Base-by-base conservation (phyloP, 2,113 vertebrate genomes). In the Brienomyrus brachyistius region DNA sequence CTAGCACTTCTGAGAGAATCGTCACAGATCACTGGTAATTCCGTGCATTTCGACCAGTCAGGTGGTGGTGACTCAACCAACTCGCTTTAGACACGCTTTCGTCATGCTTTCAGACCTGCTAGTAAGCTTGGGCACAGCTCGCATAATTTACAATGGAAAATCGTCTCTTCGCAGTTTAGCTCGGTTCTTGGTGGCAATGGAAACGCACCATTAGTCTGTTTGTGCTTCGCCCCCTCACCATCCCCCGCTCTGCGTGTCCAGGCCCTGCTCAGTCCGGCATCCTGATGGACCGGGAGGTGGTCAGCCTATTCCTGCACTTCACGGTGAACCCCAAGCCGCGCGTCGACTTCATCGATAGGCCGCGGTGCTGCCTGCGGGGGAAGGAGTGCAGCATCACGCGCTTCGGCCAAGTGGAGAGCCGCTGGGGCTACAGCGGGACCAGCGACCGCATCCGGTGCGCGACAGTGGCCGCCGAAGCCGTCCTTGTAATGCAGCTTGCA, bases 341-440 rank as follows among this genome's bases (percentile, higher is more conserved):
- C 0, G 97, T 98, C 90, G 97, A 97, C 77, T 97, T 97, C 95
- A 97, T 98, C 0, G 97, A 98, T 92, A 91, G 97, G 15, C 97
- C 97, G 0, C 96, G 97, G 80, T 98, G 97, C 95, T 98, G 97
- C 95, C 95, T 98, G 87, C 94, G 97, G 0, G 97, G 97, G 86
- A 97, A 97, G 93, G 97, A 98, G 91, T 97, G 97, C 92, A 97
- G 96, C 94, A 97, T 98, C 93, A 97, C 95, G 91, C 97, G 97
- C 70, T 98, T 98, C 91, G 97, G 97, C 93, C 97, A 98, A 92
- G 97, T 97, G 93, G 97, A 98, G 94, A 97, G 97, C 94, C 97
- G 97, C 94, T 98, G 97, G 97, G 97, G 97, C 47, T 98, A 97
- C 94, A 98, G 97, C 0, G 97, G 97, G 82, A 98, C 97, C 3